A percentile compares a stretch with the other conserved stretches of the same genome.
Conservation (phyloP, 2,888 invertebrate genomes). For the Dasypolia templi region DNA sequence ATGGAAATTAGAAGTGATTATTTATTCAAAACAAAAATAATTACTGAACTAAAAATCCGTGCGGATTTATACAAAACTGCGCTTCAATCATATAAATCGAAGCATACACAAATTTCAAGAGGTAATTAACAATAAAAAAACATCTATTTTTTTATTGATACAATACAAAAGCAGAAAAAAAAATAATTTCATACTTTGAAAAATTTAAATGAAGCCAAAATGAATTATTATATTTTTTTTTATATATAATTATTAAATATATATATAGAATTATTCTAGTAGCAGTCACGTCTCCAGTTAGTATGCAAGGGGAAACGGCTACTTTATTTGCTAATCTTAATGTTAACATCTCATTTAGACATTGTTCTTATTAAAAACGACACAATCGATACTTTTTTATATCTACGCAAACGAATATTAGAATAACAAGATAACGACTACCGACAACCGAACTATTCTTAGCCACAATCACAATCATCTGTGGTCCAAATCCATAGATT, state of each 20-base stretch:
- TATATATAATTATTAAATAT: too few species aligned
- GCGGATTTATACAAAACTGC: background rate
- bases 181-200: constrained; percentile 16
- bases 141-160: constrained; percentile 8
- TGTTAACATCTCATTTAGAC: constrained; percentile 45
- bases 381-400: constrained; percentile 32
- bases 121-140: background rate
- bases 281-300: constrained; percentile 24
- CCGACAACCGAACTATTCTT: constrained; percentile 28
- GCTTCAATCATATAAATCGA: background rate
- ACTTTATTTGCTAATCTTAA: constrained; percentile 52
- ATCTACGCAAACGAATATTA: constrained; percentile 21
- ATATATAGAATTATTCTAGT: too few species aligned
- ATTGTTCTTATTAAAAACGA: constrained; percentile 43
- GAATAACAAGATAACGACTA: constrained; percentile 45
- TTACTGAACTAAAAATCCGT: background rate
- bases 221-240: too few species aligned
- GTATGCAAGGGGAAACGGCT: constrained; percentile 29
- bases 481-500: constrained; percentile 16
- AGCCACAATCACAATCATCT: constrained; percentile 25
- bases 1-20: constrained; percentile 8
- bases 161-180: constrained; percentile 13
- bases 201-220: constrained; percentile 54
- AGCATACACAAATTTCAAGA: background rate
- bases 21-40: constrained; percentile 18